Evolutionary conservation across 2,797 vertebrate genomes (phyloP), one percentile per base, ranked within the genome.

Genomic region (Adrianichthys oophorus): DNA sequence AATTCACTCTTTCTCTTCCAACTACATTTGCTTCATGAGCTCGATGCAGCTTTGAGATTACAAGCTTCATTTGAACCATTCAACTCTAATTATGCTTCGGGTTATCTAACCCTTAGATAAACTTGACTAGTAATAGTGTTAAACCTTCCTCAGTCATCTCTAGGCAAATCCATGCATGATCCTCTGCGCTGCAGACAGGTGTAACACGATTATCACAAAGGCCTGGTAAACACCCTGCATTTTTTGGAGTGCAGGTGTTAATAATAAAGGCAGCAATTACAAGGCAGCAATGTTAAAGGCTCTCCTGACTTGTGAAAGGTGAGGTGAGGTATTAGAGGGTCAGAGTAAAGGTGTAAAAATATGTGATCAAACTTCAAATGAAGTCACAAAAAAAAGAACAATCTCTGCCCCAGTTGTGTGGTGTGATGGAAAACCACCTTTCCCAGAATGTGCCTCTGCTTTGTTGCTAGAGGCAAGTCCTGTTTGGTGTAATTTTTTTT

Each of bases 191-290:
- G 52, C 62, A 68, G 54, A 56, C 53, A 23, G n/a, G 23, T 76
- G 71, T 78, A 79, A 57, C 51, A 37, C 56, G 70, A 62, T 82
- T 67, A 71, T 58, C 47, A 10, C 45, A 21, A 5, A 2, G 32
- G 66, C 69, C 80, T 43, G 57, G 65, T 52, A 43, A 43, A 43
- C 6, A 43, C 16, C 5, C 68, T 66, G 61, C 45, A 47, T 12
- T 50, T 58, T 80, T 70, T 69, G 68, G 52, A 48, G 50, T 13
- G 46, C 37, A 72, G 66, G 62, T 67, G 72, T 70, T 80, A 79
- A 80, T 76, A 63, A 80, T 64, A 59, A 60, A 78, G 76, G 52
- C 42, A n/a, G 59, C 86, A 78, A 85, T 85, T 84, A 85, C 51
- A 88, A 64, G 61, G 55, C 55, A 48, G 72, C 42, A 58, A 44